A percentile compares a stretch with the other conserved stretches of the same genome.
These are phyloP conservation scores for Tuta absoluta DNA, from an alignment of 2,888 invertebrate species.

Conservation along the genomic window DNA sequence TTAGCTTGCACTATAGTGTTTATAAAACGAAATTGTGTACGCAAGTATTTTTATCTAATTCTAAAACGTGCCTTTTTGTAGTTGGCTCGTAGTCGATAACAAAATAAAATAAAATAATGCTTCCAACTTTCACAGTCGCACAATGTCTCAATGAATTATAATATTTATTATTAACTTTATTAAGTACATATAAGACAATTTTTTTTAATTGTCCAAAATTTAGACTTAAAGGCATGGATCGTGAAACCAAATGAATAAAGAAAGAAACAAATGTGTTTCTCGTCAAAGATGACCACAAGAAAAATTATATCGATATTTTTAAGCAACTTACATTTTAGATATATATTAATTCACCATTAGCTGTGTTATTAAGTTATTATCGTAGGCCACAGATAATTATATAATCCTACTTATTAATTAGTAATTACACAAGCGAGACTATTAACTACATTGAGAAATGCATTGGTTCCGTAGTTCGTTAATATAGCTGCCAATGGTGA, in stretches of 20 bases:
- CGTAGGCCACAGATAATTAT: conserved; percentile 9
- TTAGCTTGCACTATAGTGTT: conserved; percentile 5
- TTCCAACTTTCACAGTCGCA: no score
- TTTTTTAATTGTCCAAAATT: no score
- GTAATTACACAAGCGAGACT: conserved; percentile 3
- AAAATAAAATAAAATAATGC: no score
- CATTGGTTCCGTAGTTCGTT: neutral
- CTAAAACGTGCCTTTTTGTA: neutral
- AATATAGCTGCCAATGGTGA: neutral
- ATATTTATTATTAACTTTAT: no score
- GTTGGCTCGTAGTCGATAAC: conserved; percentile 5
- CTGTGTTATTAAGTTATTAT: conserved; percentile 13
- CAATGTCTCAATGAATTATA: no score
- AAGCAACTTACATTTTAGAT: conserved; percentile 15
- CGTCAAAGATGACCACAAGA: no score
- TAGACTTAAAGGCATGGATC: no score
- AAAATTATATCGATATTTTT: no score
- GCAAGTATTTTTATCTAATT: conserved; percentile 13
- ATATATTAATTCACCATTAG: neutral
- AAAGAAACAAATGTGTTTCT: no score
- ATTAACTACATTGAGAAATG: neutral
- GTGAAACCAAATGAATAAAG: no score
- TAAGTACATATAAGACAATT: no score
- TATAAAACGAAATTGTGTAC: conserved; percentile 4
- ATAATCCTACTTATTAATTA: conserved; percentile 6